Conservation (phyloP, 2,113 vertebrate genomes). For the Aythya baeri region DNA sequence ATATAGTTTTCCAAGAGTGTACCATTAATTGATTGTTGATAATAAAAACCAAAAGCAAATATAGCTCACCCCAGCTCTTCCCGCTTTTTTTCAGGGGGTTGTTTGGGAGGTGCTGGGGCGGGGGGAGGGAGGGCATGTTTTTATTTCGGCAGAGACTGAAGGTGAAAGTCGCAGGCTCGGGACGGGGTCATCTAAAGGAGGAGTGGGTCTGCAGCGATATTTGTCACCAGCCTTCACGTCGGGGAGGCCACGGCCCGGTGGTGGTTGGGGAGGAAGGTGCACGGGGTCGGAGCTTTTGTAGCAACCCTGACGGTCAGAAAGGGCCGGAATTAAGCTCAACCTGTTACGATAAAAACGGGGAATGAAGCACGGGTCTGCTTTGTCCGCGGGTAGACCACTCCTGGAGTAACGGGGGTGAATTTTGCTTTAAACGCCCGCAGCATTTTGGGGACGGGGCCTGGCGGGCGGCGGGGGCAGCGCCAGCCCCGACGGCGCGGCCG, state of each 20-base stretch:
- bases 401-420: too few species aligned
- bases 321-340: background rate
- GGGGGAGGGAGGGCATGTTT: background rate
- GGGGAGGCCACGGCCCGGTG: background rate
- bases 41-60: slow-evolving; percentile 93
- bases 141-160: background rate
- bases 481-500: background rate
- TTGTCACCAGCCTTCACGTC: background rate
- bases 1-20: slow-evolving; percentile 99
- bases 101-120: too few species aligned
- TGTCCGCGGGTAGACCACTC: background rate
- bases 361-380: background rate
- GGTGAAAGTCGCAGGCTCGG: background rate
- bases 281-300: background rate
- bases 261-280: background rate
- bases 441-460: too few species aligned
- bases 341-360: background rate
- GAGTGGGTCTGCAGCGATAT: background rate
- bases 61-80: slow-evolving; percentile 16
- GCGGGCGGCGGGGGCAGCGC: too few species aligned
- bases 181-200: background rate
- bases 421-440: too few species aligned
- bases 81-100: slow-evolving; percentile 11
- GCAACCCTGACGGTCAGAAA: background rate
- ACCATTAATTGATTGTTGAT: slow-evolving; percentile 99